Percentiles rank a stretch among this genome's conserved stretches.
phyloP scores from a whole-genome alignment of 2,888 invertebrate genomes.

The Euspilapteryx auroguttella region DNA sequence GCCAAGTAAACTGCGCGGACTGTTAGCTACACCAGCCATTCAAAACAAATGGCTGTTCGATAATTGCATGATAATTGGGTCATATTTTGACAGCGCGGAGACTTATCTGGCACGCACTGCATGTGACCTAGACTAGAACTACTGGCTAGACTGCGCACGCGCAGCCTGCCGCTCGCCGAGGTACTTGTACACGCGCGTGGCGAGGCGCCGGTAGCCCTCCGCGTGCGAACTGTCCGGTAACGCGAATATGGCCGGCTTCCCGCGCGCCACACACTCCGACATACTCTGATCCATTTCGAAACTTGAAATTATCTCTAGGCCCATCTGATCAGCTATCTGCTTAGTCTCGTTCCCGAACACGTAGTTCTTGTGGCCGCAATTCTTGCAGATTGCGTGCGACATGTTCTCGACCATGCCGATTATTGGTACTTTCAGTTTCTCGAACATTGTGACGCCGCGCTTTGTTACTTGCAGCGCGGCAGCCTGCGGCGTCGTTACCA shows the following conservation, averaged over 20 bases:
- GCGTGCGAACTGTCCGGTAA: constrained; percentile 60
- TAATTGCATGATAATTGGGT: too few relatives aligned
- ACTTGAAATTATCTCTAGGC: constrained; percentile 67
- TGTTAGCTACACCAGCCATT: too few relatives aligned
- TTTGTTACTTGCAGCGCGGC: constrained; percentile 85
- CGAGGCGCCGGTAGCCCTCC: constrained; percentile 42
- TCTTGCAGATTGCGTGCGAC: constrained; percentile 76
- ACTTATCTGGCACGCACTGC: too few relatives aligned
- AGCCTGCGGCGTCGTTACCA: constrained; percentile 91
- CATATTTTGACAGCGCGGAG: too few relatives aligned
- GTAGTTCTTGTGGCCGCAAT: constrained; percentile 72
- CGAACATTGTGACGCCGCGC: constrained; percentile 86
- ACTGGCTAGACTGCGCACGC: too few relatives aligned
- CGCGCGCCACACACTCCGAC: constrained; percentile 69
- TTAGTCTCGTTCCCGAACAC: constrained; percentile 73
- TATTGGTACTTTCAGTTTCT: constrained; percentile 78
- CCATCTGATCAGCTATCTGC: constrained; percentile 65
- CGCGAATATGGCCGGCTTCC: constrained; percentile 73
- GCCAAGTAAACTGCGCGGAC: too few relatives aligned
- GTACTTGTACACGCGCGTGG: constrained; percentile 46
- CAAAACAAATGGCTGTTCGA: too few relatives aligned
- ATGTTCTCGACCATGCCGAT: constrained; percentile 92
- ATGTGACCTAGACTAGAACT: too few relatives aligned
- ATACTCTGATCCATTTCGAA: constrained; percentile 74
- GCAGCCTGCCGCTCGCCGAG: constrained; percentile 41